phyloP scores from a whole-genome alignment of 2,888 invertebrate genomes.

The Idaea dimidiata region DNA sequence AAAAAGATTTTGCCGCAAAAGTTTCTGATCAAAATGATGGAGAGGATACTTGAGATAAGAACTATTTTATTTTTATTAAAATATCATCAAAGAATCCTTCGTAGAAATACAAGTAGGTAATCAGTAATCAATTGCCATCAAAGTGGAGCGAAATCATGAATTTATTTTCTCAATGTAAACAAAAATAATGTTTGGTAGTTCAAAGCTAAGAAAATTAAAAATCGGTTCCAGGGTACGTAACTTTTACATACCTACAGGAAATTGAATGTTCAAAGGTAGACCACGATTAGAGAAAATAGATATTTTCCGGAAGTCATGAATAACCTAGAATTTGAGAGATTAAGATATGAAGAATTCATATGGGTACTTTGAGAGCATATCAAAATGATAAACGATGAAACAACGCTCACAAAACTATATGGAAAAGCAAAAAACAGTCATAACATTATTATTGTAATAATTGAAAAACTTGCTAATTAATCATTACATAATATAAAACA shows the following conservation, averaged over 20 bases:
- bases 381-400: too few species aligned
- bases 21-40: neutral
- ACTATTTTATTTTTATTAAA: too few species aligned
- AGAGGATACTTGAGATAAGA: neutral
- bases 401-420: too few species aligned
- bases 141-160: neutral
- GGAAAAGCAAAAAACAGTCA: too few species aligned
- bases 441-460: too few species aligned
- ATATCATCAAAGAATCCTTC: neutral
- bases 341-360: too few species aligned
- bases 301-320: neutral
- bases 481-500: too few species aligned
- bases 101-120: neutral
- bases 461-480: too few species aligned
- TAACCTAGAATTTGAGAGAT: neutral
- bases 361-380: too few species aligned
- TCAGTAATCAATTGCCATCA: neutral
- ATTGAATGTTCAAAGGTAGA: constrained; percentile 34
- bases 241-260: constrained; percentile 21
- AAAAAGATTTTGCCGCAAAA: neutral
- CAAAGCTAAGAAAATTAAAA: neutral
- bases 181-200: neutral
- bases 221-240: neutral
- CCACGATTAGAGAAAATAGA: constrained; percentile 14
- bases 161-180: neutral